Conservation (phyloP, 1,140 invertebrate genomes). For the Tenebrio molitor region DNA sequence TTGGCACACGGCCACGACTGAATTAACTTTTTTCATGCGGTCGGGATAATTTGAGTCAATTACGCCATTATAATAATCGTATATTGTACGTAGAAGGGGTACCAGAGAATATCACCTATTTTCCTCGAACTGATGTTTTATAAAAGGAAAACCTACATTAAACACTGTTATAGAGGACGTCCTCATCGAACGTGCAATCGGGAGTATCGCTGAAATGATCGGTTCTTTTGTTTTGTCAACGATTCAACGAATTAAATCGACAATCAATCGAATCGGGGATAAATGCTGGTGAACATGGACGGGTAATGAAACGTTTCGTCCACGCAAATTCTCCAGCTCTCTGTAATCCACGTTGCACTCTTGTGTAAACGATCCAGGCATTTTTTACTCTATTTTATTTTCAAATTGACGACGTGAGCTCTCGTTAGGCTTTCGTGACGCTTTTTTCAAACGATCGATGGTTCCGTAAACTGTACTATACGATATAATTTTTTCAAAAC, state of each 20-base stretch:
- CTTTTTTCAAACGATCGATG: too few species aligned
- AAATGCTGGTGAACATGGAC: slow-evolving; percentile 11
- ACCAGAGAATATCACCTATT: slow-evolving; percentile 43
- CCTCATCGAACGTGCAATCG: slow-evolving; percentile 18
- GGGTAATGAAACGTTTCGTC: slow-evolving; percentile 3
- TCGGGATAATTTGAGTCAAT: slow-evolving; percentile 61
- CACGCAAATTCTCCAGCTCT: too few species aligned
- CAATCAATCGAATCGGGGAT: slow-evolving; percentile 17
- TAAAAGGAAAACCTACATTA: slow-evolving; percentile 32
- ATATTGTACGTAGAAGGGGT: slow-evolving; percentile 57
- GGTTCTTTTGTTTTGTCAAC: slow-evolving; percentile 40
- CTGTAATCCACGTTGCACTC: too few species aligned
- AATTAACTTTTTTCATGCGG: slow-evolving; percentile 61
- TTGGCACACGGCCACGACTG: slow-evolving; percentile 55
- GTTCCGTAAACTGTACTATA: too few species aligned
- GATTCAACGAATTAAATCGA: slow-evolving; percentile 30
- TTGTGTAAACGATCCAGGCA: too few species aligned
- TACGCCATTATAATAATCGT: slow-evolving; percentile 62
- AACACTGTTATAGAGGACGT: slow-evolving; percentile 10
- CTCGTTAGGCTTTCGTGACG: too few species aligned
- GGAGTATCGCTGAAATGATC: slow-evolving; percentile 23
- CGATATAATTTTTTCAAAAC: too few species aligned
- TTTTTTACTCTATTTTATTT: too few species aligned
- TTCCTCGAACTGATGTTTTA: slow-evolving; percentile 42
- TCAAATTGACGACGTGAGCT: too few species aligned